Base-by-base conservation (phyloP, 2,888 invertebrate species). In the Reticulitermes lucifugus region DNA sequence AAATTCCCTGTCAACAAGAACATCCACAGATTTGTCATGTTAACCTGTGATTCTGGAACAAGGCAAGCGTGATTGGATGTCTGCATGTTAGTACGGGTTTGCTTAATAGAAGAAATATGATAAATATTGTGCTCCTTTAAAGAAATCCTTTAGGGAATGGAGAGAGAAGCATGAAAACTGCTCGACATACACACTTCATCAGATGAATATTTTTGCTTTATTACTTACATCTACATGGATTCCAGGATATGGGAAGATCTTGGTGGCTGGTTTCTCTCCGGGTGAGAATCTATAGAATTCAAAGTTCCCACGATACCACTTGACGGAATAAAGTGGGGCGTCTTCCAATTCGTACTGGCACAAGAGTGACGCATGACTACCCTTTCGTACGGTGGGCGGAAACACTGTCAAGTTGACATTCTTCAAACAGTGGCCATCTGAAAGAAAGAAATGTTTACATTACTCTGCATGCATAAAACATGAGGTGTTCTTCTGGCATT, bases 241-340 rank as follows among this genome's bases (percentile, higher is more conserved):
- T 87, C 96, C 96, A 22, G 94, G 93, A 87, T 95, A 92, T 83
- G 94, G 93, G 91, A 97, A 97, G 85, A 94, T 94, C 91, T 95
- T 96, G 10, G 94, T 95, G 79, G 93, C 92, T 9, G 95, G 95
- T 77, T 88, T 88, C 88, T 96, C 96, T 88, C 93, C 93, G 0
- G 97, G 97, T 21, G 96, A 95, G 89, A 94, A 97, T 88, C 97
- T 93, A 91, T 96, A 97, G 92, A 97, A 97, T 92, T 97, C 97
- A 89, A 95, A 93, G 89, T 92, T 93, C 9, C 97, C 97, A 85
- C 97, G 93, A 91, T 97, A 97, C 96, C 96, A 97, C 92, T 97
- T 97, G 87, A 97, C 96, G 6, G 96, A 94, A 91, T 97, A 97
- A 29, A 97, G 92, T 0, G 94, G 94, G 7, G 94, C 94, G 0